Conservation (phyloP, 2,113 vertebrate genomes). For the Coregonus clupeaformis region DNA sequence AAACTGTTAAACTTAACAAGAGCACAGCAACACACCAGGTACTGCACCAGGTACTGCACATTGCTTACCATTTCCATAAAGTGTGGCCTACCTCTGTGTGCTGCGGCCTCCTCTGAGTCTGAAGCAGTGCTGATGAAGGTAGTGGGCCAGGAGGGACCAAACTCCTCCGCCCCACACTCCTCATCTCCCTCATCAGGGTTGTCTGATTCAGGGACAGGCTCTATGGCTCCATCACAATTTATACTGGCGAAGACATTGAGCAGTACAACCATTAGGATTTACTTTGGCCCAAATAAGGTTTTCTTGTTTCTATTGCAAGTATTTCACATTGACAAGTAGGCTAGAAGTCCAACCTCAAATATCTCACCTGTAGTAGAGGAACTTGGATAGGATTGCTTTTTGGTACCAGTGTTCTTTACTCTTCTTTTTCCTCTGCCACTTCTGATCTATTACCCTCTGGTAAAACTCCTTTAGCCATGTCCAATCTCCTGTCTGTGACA, state of each 20-base stretch:
- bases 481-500: slow-evolving; percentile 93
- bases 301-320: no score
- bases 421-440: slow-evolving; percentile 98
- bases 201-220: slow-evolving; percentile 82
- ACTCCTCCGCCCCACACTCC: slow-evolving; percentile 64
- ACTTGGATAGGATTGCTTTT: slow-evolving; percentile 98
- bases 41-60: background rate
- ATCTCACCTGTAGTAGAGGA: slow-evolving; percentile 94
- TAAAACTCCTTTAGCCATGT: slow-evolving; percentile 98
- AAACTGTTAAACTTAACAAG: background rate
- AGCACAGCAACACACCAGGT: no score
- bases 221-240: slow-evolving; percentile 89
- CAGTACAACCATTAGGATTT: no score
- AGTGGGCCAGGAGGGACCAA: slow-evolving; percentile 89
- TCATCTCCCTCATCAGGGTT: slow-evolving; percentile 60
- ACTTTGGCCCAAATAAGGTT: no score
- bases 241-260: slow-evolving; percentile 72
- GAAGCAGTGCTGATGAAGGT: slow-evolving; percentile 85
- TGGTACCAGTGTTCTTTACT: slow-evolving; percentile 99
- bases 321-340: no score
- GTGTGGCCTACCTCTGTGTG: slow-evolving; percentile 78
- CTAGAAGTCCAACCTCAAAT: background rate
- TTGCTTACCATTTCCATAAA: background rate
- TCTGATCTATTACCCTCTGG: slow-evolving; percentile 94
- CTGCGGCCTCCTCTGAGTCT: slow-evolving; percentile 80